Evolutionary conservation across 2,797 vertebrate species (phyloP).

Genomic region (Prionace glauca): DNA sequence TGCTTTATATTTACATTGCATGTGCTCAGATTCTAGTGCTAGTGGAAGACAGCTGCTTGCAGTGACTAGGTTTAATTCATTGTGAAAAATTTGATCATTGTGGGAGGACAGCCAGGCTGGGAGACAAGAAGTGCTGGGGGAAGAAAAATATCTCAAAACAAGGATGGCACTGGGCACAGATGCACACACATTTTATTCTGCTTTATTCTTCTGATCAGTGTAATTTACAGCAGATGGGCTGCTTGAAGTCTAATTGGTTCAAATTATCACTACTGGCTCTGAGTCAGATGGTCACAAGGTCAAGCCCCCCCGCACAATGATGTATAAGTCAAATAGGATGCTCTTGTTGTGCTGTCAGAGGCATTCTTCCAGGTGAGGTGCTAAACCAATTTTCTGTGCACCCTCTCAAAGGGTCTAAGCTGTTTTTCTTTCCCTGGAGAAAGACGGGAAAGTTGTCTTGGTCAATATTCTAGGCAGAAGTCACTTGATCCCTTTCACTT

Average conservation of each 20-base stretch:
- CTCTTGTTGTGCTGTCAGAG: not conserved
- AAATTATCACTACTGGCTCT: not conserved
- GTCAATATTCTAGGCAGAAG: not conserved
- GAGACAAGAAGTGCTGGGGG: not conserved
- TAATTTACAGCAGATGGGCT: not conserved
- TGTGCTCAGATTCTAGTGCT: not conserved
- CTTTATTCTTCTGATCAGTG: not conserved
- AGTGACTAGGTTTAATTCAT: not conserved
- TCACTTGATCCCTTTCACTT: no score
- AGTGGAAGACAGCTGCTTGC: not conserved
- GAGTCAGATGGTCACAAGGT: not conserved
- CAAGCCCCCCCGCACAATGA: not conserved
- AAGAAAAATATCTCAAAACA: not conserved
- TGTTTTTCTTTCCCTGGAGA: not conserved
- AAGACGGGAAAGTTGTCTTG: not conserved
- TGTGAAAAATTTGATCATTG: not conserved
- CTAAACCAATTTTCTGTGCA: not conserved
- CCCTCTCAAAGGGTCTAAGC: not conserved
- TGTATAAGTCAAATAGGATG: not conserved
- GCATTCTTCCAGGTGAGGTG: not conserved
- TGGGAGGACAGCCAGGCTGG: not conserved
- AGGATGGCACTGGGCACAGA: not conserved
- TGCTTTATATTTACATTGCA: slow-evolving; percentile 8
- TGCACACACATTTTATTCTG: not conserved
- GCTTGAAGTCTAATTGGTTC: not conserved